Percentiles rank a stretch among this genome's conserved stretches.
These are phyloP conservation scores for Orientallactaga sibirica DNA, from an alignment of 2,797 vertebrate species.

Conservation along the genomic window DNA sequence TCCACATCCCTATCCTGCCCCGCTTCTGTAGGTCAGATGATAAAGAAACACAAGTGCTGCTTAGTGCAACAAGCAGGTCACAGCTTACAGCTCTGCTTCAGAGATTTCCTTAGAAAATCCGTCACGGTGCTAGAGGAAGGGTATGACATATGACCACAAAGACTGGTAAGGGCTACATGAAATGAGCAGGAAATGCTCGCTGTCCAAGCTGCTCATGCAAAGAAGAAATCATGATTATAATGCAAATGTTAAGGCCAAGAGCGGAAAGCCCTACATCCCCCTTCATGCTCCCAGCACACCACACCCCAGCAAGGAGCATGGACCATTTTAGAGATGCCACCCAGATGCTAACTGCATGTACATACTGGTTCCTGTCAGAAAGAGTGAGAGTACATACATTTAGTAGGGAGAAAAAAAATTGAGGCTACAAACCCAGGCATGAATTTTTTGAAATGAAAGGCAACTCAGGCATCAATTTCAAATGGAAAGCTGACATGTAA, in stretches of 20 bases:
- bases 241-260: not conserved
- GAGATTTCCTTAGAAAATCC: not conserved
- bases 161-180: not conserved
- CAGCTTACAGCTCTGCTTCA: not conserved
- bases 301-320: not conserved
- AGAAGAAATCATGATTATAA: not conserved
- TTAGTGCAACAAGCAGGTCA: not conserved
- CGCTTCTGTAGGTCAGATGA: not conserved
- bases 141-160: not conserved
- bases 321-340: not conserved
- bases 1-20: too few species aligned
- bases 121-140: not conserved
- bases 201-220: not conserved
- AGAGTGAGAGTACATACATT: not conserved
- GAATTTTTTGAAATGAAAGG: slow-evolving; percentile 13
- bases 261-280: not conserved
- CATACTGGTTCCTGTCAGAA: not conserved
- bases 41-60: not conserved
- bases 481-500: not conserved
- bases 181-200: not conserved
- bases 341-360: not conserved
- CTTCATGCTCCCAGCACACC: not conserved
- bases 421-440: not conserved
- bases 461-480: not conserved
- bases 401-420: not conserved